phyloP scores from a whole-genome alignment of 2,113 vertebrate species.

The Rhipidura dahli region DNA sequence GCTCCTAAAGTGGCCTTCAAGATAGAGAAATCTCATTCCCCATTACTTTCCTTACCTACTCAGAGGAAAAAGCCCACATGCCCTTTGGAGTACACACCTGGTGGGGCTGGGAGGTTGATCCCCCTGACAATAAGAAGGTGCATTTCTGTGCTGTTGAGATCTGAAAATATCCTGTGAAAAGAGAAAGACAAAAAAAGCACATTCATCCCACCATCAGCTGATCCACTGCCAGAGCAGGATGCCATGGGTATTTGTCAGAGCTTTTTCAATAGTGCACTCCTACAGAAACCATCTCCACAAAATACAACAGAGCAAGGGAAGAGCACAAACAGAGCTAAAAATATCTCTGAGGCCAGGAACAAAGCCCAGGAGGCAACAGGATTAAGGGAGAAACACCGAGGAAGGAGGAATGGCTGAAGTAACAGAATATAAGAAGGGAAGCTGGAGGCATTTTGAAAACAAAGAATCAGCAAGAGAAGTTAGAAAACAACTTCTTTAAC shows the following conservation, averaged over 20 bases:
- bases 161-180: slow-evolving; percentile 88
- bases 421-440: background rate
- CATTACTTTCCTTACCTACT: background rate
- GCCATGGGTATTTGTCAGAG: background rate
- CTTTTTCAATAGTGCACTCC: background rate
- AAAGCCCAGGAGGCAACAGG: background rate
- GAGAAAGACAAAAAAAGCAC: background rate
- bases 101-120: slow-evolving; percentile 92
- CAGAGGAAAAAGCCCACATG: background rate
- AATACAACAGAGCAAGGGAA: background rate
- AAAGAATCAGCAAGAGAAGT: background rate
- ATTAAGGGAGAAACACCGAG: background rate
- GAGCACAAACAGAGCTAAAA: background rate
- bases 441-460: background rate
- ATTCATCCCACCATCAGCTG: background rate
- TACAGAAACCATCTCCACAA: background rate
- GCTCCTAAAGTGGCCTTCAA: background rate
- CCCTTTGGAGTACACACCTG: slow-evolving; percentile 72
- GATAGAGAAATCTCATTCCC: background rate
- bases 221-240: background rate
- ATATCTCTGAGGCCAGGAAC: background rate
- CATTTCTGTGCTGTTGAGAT: slow-evolving; percentile 96
- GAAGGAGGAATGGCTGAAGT: background rate
- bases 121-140: slow-evolving; percentile 88
- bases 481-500: background rate